phyloP scores from a whole-genome alignment of 2,888 invertebrate species.

The Rhagium mordax region DNA sequence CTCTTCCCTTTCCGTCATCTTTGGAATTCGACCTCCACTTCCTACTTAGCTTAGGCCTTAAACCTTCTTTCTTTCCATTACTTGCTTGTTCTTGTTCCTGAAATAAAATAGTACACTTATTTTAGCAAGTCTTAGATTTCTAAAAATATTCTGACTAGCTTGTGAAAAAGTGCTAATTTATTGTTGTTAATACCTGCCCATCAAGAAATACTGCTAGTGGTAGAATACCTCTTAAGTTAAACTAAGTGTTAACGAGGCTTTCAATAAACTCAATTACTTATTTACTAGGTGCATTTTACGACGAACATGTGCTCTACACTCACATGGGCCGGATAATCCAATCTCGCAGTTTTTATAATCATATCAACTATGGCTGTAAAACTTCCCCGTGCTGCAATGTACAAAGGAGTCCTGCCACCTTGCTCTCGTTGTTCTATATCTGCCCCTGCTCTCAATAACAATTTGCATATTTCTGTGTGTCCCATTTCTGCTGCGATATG shows the following conservation, averaged over 20 bases:
- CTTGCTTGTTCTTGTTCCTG: constrained; percentile 61
- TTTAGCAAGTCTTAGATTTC: too few species aligned
- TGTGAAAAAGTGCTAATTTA: too few species aligned
- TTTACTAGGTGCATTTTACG: too few species aligned
- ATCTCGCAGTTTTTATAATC: constrained; percentile 82
- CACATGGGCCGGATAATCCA: constrained; percentile 78
- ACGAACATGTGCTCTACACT: constrained; percentile 51
- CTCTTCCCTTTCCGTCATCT: constrained; percentile 56
- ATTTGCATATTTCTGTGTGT: constrained; percentile 76
- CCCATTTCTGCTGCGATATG: constrained; percentile 85
- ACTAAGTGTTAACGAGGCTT: too few species aligned
- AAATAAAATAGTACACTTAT: too few species aligned
- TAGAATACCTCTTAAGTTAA: too few species aligned
- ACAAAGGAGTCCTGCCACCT: constrained; percentile 80
- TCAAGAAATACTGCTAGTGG: too few species aligned
- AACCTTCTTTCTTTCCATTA: constrained; percentile 38
- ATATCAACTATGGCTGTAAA: constrained; percentile 88
- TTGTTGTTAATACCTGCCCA: too few species aligned
- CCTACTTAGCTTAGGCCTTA: constrained; percentile 62
- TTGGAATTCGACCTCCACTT: constrained; percentile 59
- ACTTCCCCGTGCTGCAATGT: constrained; percentile 85
- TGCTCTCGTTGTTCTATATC: constrained; percentile 78
- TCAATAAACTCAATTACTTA: too few species aligned
- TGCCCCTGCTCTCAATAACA: constrained; percentile 77
- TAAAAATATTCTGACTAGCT: too few species aligned